Evolutionary conservation across 1,140 invertebrate species (phyloP).

Genomic region (Saccostrea cuccullata): DNA sequence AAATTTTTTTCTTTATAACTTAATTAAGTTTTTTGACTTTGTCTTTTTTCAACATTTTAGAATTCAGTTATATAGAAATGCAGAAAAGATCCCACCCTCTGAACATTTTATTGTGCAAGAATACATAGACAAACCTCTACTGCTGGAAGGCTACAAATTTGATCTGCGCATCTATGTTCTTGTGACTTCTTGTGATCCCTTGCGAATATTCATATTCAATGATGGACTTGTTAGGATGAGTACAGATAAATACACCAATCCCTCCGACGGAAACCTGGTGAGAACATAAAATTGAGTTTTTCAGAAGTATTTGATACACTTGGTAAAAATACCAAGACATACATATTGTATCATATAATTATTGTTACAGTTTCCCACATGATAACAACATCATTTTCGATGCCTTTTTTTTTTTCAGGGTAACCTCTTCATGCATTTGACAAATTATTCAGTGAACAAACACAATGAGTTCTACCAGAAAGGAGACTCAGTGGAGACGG

Average conservation of each 20-base stretch:
- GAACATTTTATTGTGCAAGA: slow-evolving; percentile 78
- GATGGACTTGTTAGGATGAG: slow-evolving; percentile 78
- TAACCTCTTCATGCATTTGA: slow-evolving; percentile 97
- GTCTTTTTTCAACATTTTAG: slow-evolving; percentile 60
- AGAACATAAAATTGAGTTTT: slow-evolving; percentile 46
- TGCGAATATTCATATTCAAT: slow-evolving; percentile 78
- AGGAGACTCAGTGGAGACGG: slow-evolving; percentile 69
- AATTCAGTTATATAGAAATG: slow-evolving; percentile 74
- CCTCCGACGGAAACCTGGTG: slow-evolving; percentile 76
- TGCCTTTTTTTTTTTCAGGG: slow-evolving; percentile 66
- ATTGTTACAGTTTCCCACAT: too few species aligned
- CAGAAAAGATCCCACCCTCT: slow-evolving; percentile 75
- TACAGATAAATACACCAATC: slow-evolving; percentile 77
- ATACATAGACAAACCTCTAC: slow-evolving; percentile 78
- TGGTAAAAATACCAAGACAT: too few species aligned
- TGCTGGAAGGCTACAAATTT: slow-evolving; percentile 78
- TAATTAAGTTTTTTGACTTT: too few species aligned
- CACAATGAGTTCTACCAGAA: slow-evolving; percentile 78
- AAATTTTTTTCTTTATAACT: too few species aligned
- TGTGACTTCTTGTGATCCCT: slow-evolving; percentile 78
- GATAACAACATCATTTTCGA: too few species aligned
- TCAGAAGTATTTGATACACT: too few species aligned
- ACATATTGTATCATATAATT: too few species aligned
- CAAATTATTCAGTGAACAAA: slow-evolving; percentile 99
- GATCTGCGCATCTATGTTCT: slow-evolving; percentile 78